phyloP scores from a whole-genome alignment of 1,140 invertebrate genomes.

The Lepidurus couesii region DNA sequence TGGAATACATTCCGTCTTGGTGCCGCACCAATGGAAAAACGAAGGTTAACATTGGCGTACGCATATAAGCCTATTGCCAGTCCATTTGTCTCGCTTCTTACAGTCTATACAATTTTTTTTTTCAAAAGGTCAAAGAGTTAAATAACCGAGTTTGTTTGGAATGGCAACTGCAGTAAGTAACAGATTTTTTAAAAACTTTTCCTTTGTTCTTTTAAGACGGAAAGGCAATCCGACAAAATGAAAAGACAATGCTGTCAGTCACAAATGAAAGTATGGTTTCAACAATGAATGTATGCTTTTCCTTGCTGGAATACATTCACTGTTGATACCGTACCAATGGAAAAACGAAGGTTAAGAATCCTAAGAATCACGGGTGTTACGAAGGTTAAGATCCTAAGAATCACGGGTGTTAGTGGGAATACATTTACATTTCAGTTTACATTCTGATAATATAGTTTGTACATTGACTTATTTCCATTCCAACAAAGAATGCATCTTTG shows the following conservation, averaged over 20 bases:
- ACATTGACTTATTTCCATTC: too few species aligned
- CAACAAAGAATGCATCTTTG: too few species aligned
- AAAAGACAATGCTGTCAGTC: background rate
- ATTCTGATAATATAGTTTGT: background rate
- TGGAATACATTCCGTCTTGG: too few species aligned
- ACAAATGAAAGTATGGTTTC: background rate
- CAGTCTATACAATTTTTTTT: background rate
- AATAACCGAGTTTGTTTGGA: too few species aligned
- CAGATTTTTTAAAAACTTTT: too few species aligned
- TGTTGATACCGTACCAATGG: too few species aligned
- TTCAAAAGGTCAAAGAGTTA: too few species aligned
- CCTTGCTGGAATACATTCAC: too few species aligned
- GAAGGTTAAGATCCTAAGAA: background rate
- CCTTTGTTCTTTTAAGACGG: too few species aligned
- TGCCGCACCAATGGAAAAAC: too few species aligned
- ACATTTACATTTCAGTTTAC: background rate
- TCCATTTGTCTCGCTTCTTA: constrained; percentile 11
- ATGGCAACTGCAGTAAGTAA: too few species aligned
- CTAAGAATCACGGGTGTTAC: background rate
- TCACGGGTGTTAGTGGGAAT: background rate
- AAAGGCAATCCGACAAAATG: background rate
- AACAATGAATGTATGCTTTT: too few species aligned
- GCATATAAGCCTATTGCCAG: background rate
- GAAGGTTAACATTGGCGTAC: background rate
- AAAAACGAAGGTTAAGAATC: background rate